phyloP scores from a whole-genome alignment of 2,888 invertebrate genomes.

The Glyphotaelius pellucidus region DNA sequence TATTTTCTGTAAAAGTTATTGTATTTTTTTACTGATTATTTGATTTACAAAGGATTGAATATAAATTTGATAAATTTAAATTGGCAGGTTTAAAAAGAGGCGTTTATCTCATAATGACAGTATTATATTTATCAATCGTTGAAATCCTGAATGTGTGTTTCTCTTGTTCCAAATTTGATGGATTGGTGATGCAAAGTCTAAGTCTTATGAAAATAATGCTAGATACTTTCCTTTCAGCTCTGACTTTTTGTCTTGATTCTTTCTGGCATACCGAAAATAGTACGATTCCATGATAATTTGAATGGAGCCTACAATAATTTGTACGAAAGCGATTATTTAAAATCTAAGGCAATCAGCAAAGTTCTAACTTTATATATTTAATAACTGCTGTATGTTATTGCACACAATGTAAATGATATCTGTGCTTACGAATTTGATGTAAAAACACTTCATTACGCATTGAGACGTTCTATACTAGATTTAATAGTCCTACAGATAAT shows the following conservation, averaged over 20 bases:
- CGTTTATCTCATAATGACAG: neutral
- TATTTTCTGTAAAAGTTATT: neutral
- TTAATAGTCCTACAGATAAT: slow-evolving; percentile 5
- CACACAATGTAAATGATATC: neutral
- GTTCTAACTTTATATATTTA: neutral
- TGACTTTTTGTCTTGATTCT: neutral
- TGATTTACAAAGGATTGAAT: neutral
- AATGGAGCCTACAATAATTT: neutral
- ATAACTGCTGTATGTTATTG: neutral
- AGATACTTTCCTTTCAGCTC: neutral
- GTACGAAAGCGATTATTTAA: neutral
- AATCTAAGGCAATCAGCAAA: slow-evolving; percentile 1
- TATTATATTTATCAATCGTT: neutral
- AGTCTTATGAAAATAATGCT: neutral
- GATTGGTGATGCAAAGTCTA: neutral
- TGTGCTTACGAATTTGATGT: neutral
- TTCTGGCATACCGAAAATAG: neutral
- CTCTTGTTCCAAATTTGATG: neutral
- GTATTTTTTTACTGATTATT: neutral
- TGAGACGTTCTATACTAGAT: neutral
- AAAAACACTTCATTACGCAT: neutral
- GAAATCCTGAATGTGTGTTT: neutral
- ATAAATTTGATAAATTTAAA: neutral
- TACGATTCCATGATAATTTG: neutral
- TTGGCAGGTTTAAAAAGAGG: neutral